A percentile compares a stretch with the other conserved stretches of the same genome.
Conservation (phyloP, 2,113 vertebrate genomes). For the Calidris pygmaea region DNA sequence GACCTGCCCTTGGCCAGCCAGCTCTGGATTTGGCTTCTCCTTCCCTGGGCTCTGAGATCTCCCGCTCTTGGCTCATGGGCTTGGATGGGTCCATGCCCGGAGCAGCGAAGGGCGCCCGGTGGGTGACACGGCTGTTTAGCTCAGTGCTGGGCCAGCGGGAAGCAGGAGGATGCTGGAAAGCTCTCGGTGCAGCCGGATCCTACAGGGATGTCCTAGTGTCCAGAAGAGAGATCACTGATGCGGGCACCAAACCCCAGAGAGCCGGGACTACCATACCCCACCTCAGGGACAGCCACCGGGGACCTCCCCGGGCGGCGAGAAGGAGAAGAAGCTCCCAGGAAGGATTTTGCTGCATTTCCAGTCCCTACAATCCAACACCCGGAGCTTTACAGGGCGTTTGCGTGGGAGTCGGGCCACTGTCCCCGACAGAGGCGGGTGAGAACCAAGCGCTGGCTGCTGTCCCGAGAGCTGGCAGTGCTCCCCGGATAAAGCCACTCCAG, state of each 20-base stretch:
- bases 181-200: neutral
- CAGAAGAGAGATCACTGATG: too few species aligned
- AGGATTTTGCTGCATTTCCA: neutral
- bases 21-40: neutral
- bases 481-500: accelerated
- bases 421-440: neutral
- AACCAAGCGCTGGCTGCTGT: neutral
- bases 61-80: neutral
- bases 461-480: neutral
- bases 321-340: neutral
- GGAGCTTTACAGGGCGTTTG: accelerated
- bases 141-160: accelerated
- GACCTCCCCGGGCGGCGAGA: accelerated
- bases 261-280: accelerated
- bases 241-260: neutral
- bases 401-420: neutral
- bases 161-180: neutral
- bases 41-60: neutral
- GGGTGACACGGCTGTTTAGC: neutral
- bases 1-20: neutral
- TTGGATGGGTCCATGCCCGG: neutral
- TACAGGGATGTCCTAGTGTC: neutral
- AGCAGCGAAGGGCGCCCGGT: accelerated
- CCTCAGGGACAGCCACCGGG: accelerated
- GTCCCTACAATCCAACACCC: neutral